Evolutionary conservation across 2,113 vertebrate species (phyloP).

Genomic region (Aspiorhynchus laticeps): DNA sequence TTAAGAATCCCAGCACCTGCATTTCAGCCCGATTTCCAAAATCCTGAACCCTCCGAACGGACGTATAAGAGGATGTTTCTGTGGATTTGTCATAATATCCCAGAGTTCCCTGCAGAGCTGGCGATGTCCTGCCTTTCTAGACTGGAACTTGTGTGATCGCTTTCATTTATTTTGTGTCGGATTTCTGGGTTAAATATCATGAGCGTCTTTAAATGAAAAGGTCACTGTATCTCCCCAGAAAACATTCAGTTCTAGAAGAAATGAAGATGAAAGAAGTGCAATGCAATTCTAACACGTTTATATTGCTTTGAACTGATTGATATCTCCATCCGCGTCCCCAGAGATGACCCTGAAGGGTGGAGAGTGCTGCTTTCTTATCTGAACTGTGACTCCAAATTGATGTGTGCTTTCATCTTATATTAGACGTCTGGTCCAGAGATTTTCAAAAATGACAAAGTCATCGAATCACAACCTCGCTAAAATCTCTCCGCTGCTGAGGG

Average conservation of each 20-base stretch:
- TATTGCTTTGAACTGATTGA: constrained; percentile 44
- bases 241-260: constrained; percentile 13
- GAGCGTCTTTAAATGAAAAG: constrained; percentile 40
- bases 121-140: constrained; percentile 38
- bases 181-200: constrained; percentile 20
- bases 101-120: constrained; percentile 42
- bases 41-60: not conserved
- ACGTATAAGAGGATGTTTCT: constrained; percentile 35
- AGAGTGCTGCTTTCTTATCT: constrained; percentile 47
- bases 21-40: constrained; percentile 13
- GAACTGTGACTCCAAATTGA: constrained; percentile 35
- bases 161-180: constrained; percentile 37
- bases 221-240: constrained; percentile 23
- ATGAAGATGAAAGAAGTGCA: constrained; percentile 46
- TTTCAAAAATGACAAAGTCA: not conserved
- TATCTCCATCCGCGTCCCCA: constrained; percentile 24
- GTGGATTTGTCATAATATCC: constrained; percentile 48
- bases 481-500: not conserved
- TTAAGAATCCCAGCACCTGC: constrained; percentile 10
- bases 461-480: not conserved
- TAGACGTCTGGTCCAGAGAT: constrained; percentile 37
- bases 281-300: constrained; percentile 45
- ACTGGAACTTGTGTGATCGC: constrained; percentile 23
- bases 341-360: constrained; percentile 36
- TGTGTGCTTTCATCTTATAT: constrained; percentile 53